Percentiles rank a stretch among this genome's conserved stretches.
Evolutionary conservation across 2,888 invertebrate species (phyloP).

Genomic region (Trachelus stipa): DNA sequence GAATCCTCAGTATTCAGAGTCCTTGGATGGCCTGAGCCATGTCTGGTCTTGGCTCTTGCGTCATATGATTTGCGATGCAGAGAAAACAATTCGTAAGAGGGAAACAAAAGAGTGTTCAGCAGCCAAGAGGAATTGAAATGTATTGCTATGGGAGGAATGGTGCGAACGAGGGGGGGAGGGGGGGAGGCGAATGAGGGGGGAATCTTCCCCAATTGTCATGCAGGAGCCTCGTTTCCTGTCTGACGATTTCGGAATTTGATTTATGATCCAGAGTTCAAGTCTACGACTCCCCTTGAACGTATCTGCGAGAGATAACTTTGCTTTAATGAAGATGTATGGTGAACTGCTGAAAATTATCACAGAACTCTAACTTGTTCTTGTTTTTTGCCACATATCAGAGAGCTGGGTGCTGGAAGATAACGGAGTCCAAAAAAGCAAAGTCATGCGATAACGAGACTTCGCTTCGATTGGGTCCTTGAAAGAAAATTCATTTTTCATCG

Average conservation of each 20-base stretch:
- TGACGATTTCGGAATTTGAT: constrained; percentile 57
- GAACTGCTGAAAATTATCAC: constrained; percentile 37
- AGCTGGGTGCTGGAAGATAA: neutral
- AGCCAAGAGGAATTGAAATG: neutral
- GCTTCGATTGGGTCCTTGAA: neutral
- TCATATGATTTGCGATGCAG: neutral
- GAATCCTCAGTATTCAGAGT: too few relatives aligned
- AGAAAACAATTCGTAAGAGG: neutral
- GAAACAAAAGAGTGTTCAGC: neutral
- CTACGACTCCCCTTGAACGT: constrained; percentile 26
- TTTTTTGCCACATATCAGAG: constrained; percentile 12
- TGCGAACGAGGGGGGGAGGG: neutral
- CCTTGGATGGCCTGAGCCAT: neutral
- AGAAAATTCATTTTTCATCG: neutral
- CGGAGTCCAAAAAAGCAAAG: neutral
- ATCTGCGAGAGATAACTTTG: constrained; percentile 32
- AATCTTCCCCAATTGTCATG: constrained; percentile 37
- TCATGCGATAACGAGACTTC: neutral
- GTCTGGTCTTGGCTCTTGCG: neutral
- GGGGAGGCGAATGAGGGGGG: too few relatives aligned
- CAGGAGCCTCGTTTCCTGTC: constrained; percentile 44
- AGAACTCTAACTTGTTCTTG: constrained; percentile 21
- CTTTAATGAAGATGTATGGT: constrained; percentile 51
- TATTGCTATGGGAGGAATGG: neutral
- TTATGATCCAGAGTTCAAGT: constrained; percentile 45